These are phyloP conservation scores for Semnopithecus entellus DNA, from an alignment of 2,113 vertebrate species.

Conservation along the genomic window DNA sequence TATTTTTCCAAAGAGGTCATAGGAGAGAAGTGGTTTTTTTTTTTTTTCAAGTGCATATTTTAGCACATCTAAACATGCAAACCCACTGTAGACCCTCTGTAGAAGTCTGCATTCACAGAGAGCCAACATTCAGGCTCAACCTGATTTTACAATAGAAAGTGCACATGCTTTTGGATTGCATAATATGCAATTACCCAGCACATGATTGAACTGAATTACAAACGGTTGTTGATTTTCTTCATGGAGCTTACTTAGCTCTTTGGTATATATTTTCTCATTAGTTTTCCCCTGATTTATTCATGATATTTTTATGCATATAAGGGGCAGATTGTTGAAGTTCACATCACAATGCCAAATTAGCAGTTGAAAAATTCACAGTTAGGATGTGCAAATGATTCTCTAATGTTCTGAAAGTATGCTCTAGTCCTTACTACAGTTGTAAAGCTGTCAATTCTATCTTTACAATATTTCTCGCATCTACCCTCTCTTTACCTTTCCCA, in stretches of 20 bases:
- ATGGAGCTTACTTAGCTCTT: constrained; percentile 76
- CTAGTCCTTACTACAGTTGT: constrained; percentile 46
- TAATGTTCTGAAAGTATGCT: constrained; percentile 49
- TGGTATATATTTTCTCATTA: constrained; percentile 85
- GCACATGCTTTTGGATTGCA: constrained; percentile 58
- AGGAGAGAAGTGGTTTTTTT: neutral
- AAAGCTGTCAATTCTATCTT: neutral
- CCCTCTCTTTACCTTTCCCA: neutral
- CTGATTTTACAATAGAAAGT: constrained; percentile 72
- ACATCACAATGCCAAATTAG: constrained; percentile 78
- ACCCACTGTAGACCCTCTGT: neutral
- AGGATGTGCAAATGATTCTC: constrained; percentile 77
- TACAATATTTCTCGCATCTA: neutral
- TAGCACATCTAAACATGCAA: constrained; percentile 44
- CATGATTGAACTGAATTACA: constrained; percentile 81
- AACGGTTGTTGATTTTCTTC: constrained; percentile 74
- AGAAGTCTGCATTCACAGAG: constrained; percentile 43
- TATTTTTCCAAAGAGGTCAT: constrained; percentile 70
- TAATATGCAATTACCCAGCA: constrained; percentile 70
- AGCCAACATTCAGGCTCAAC: constrained; percentile 40
- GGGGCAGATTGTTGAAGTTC: constrained; percentile 78
- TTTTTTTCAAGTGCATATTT: constrained; percentile 46
- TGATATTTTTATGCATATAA: constrained; percentile 81
- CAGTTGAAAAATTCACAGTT: constrained; percentile 71
- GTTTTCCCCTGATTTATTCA: constrained; percentile 84